Conservation (phyloP, 2,888 invertebrate species). For the Mimas tiliae region DNA sequence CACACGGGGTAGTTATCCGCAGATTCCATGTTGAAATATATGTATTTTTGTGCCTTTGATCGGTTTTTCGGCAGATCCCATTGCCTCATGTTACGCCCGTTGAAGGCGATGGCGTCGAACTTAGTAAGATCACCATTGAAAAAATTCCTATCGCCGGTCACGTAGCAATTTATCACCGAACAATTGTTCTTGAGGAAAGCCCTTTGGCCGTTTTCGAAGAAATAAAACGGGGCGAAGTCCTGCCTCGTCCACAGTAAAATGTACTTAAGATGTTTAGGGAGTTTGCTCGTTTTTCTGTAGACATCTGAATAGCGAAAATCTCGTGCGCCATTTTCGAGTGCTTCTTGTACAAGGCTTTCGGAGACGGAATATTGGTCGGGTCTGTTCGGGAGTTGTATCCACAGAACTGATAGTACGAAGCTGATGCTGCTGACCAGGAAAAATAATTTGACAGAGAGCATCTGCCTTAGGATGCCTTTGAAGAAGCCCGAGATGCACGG, state of each 20-base stretch:
- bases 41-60: conserved; percentile 65
- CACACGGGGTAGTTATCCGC: conserved; percentile 69
- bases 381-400: conserved; percentile 51
- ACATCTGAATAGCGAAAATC: conserved; percentile 65
- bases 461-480: conserved; percentile 45
- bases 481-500: conserved; percentile 36
- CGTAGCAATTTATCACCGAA: conserved; percentile 64
- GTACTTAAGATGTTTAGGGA: conserved; percentile 63
- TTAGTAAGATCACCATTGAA: conserved; percentile 55
- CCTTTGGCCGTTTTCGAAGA: conserved; percentile 58
- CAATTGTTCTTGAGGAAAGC: conserved; percentile 69
- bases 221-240: conserved; percentile 61
- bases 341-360: conserved; percentile 59
- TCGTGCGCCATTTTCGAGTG: conserved; percentile 57
- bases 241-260: conserved; percentile 66
- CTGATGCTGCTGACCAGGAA: conserved; percentile 54
- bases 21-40: conserved; percentile 73
- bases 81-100: conserved; percentile 57
- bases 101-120: conserved; percentile 70
- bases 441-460: conserved; percentile 53
- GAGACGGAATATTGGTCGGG: conserved; percentile 36
- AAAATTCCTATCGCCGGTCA: conserved; percentile 56
- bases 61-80: conserved; percentile 54
- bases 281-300: conserved; percentile 56
- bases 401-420: conserved; percentile 53